Conservation (phyloP, 2,113 vertebrate genomes). For the Notarius lentiginosus region DNA sequence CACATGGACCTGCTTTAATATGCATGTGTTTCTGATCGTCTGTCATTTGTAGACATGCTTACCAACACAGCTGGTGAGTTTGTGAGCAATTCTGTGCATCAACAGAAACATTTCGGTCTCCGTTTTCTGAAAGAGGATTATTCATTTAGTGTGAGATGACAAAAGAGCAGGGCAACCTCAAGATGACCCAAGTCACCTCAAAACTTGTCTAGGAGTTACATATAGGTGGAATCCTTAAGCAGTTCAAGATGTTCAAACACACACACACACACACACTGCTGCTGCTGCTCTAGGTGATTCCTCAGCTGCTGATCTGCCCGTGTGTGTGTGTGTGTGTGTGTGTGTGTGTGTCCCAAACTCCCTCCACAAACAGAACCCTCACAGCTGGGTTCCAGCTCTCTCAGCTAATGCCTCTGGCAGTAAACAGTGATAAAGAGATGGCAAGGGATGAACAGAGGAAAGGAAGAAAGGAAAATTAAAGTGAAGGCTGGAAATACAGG, state of each 20-base stretch:
- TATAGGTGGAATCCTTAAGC: conserved; percentile 45
- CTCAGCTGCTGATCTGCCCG: conserved; percentile 34
- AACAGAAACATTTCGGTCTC: not conserved
- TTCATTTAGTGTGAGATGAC: conserved; percentile 7
- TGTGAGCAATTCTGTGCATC: not conserved
- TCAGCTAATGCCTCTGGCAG: conserved; percentile 59
- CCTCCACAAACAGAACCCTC: conserved; percentile 56
- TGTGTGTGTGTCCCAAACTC: conserved; percentile 48
- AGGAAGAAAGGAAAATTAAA: conserved; percentile 42
- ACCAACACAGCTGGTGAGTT: not conserved
- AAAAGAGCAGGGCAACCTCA: conserved; percentile 21
- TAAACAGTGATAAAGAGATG: conserved; percentile 68
- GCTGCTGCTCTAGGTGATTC: conserved; percentile 49
- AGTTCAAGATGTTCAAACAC: conserved; percentile 51
- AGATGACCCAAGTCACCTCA: conserved; percentile 38
- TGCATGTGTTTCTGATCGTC: not conserved
- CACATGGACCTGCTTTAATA: not conserved
- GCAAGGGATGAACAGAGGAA: conserved; percentile 54
- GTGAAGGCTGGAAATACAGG: conserved; percentile 23
- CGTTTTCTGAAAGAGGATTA: not conserved
- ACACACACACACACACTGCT: not conserved
- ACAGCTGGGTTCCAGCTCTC: conserved; percentile 56
- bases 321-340: conserved; percentile 57
- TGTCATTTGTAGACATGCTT: not conserved
- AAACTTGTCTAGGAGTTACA: conserved; percentile 39